Conservation (phyloP, 1,140 invertebrate species). For the Macrosteles quadrilineatus region DNA sequence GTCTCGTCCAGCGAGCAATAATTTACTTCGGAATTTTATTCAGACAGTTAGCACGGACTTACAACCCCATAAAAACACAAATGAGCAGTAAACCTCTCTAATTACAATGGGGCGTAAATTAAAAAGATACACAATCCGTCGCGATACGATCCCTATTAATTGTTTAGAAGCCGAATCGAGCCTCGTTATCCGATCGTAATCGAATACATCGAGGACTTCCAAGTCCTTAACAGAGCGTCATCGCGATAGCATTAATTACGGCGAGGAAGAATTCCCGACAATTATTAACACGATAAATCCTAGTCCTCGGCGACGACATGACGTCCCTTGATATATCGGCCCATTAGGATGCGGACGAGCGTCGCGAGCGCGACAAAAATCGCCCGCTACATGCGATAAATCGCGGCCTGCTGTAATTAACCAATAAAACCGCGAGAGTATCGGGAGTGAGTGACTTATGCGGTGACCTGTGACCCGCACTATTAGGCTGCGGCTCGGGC, state of each 20-base stretch:
- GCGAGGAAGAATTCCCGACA: neutral
- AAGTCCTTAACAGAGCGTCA: no score
- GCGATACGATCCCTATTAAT: no score
- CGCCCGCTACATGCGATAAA: neutral
- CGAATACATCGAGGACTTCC: neutral
- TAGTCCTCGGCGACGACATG: neutral
- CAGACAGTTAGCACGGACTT: no score
- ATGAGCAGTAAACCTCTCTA: no score
- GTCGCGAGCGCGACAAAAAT: neutral
- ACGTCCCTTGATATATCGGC: neutral
- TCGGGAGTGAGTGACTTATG: slow-evolving; percentile 6
- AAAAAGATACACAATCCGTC: no score
- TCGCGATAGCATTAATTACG: neutral
- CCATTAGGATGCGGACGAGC: slow-evolving; percentile 7
- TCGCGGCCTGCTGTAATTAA: slow-evolving; percentile 3
- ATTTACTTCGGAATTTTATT: no score
- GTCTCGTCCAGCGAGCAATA: no score
- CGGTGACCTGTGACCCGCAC: neutral
- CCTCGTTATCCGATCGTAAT: slow-evolving; percentile 1
- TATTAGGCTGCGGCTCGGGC: no score
- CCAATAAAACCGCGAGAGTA: neutral
- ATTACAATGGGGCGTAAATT: no score
- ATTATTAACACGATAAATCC: slow-evolving; percentile 14
- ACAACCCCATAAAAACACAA: no score
- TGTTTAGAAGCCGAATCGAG: no score